Base-by-base conservation (phyloP, 1,140 invertebrate species). In the Meloidogyne chitwoodi region DNA sequence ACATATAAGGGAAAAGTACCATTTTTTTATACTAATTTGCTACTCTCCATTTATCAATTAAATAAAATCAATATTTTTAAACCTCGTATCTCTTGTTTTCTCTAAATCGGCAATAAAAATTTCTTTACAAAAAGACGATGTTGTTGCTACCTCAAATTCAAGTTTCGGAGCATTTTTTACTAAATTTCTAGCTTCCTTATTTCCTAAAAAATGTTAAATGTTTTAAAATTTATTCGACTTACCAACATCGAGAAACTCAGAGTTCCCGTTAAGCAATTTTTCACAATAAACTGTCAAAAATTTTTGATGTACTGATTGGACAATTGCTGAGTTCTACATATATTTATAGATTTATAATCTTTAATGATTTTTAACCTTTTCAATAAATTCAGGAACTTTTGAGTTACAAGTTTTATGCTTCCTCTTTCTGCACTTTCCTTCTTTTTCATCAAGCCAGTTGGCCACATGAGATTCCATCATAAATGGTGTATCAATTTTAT, bases 401-500 rank as follows among this genome's bases (percentile, higher is more conserved):
- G 19, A 0, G 12, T 29, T 19, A 6, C 10, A 34, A 6, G 2
- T 31, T 41, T 74, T 73, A 0, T n/a, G 12, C 19, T 63, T 72
- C 27, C 71, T 29, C 26, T 63, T 73, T 11, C 29, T 29, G 24
- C 22, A 41, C 3, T 5, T 26, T 19, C 27, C 29, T 11, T n/a
- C 1, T 48, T n/a, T 61, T 19, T 70, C 68, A 70, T 44, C 38
- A 27, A 31, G 19, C 61, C 44, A 73, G 16, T 73, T 73, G 24
- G 61, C 61, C 12, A 38, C 12, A 29, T 74, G 77, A 10, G 68
- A 65, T 41, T 80, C 56, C 78, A 80, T 80, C 6, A 44, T 34
- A 80, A 80, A 80, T 8, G 78, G 67, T n/a, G 77, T 34, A 44
- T 27, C 27, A 76, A 77, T 76, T 48, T 77, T 34, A 22, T 78